These are phyloP conservation scores for Rynchops niger DNA, from an alignment of 2,113 vertebrate species.

Conservation along the genomic window DNA sequence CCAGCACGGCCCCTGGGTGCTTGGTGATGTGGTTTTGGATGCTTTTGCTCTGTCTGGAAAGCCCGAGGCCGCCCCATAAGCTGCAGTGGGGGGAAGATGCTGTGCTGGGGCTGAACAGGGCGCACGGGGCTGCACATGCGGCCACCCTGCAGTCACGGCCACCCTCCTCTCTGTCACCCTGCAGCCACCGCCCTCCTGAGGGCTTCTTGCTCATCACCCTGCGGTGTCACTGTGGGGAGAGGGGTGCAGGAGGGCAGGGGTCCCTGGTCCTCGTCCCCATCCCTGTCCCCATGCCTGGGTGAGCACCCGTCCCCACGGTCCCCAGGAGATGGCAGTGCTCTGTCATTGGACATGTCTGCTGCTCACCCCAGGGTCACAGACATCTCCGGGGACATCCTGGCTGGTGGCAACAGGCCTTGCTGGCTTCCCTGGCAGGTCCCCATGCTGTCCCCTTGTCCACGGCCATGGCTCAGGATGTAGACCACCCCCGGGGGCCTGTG, in stretches of 20 bases:
- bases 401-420: not conserved
- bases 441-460: accelerated
- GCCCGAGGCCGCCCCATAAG: accelerated
- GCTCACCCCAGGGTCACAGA: not conserved
- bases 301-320: not conserved
- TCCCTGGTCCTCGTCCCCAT: not conserved
- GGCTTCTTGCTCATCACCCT: not conserved
- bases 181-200: not conserved
- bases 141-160: not conserved
- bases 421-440: not conserved
- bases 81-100: accelerated
- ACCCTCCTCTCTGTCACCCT: not conserved
- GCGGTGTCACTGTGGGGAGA: accelerated
- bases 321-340: conserved; percentile 62
- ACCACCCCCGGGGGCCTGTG: accelerated
- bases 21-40: not conserved
- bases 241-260: not conserved
- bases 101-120: not conserved
- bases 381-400: not conserved
- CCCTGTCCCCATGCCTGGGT: not conserved
- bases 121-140: accelerated
- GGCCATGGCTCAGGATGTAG: not conserved
- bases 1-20: accelerated
- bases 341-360: conserved; percentile 3
- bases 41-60: not conserved